Percentiles rank a stretch among this genome's conserved stretches.
Evolutionary conservation across 2,797 vertebrate species (phyloP).

Genomic region (Sebastes diaconus): DNA sequence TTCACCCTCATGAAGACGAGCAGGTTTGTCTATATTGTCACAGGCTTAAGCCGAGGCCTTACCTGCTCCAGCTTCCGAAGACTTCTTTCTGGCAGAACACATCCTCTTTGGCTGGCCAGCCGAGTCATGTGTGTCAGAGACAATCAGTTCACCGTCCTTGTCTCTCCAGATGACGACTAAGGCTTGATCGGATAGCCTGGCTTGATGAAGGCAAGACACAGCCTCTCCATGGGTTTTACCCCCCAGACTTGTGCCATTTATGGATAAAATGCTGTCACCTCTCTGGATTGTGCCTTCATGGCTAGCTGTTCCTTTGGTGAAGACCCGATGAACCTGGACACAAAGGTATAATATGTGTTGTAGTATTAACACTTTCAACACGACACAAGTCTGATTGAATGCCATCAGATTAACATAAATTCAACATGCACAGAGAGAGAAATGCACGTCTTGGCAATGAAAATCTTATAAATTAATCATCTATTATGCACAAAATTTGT

Average conservation of each 20-base stretch:
- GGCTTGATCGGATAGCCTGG: slow-evolving; percentile 83
- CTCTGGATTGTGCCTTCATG: slow-evolving; percentile 88
- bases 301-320: slow-evolving; percentile 88
- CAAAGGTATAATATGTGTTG: neutral
- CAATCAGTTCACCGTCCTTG: slow-evolving; percentile 56
- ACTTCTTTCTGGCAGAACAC: slow-evolving; percentile 63
- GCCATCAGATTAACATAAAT: neutral
- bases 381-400: neutral
- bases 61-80: slow-evolving; percentile 81
- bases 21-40: neutral
- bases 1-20: neutral
- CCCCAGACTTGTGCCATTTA: slow-evolving; percentile 86
- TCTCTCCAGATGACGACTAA: slow-evolving; percentile 87
- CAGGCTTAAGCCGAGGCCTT: slow-evolving; percentile 33
- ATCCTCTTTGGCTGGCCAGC: slow-evolving; percentile 57
- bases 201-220: slow-evolving; percentile 88
- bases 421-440: neutral
- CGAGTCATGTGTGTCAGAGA: slow-evolving; percentile 62
- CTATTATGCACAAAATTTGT: neutral
- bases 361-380: no score
- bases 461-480: neutral
- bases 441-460: neutral
- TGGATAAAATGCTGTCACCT: slow-evolving; percentile 88
- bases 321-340: slow-evolving; percentile 92
- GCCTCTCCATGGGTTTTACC: slow-evolving; percentile 87